phyloP scores from a whole-genome alignment of 2,797 vertebrate genomes.

The Clarias laeviceps region DNA sequence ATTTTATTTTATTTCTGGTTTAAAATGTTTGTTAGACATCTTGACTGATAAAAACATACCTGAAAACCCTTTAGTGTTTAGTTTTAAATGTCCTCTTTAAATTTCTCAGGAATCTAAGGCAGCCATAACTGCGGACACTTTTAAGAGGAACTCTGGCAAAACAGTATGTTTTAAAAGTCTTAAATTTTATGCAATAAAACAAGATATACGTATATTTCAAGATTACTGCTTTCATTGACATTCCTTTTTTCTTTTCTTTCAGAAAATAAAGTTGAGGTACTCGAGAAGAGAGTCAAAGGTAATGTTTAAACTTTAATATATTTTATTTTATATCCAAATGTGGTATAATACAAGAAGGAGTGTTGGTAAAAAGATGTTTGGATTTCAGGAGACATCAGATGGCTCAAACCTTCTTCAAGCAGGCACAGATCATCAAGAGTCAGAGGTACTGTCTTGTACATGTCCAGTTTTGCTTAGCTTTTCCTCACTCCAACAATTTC shows the following conservation, averaged over 20 bases:
- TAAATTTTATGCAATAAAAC: too few relatives aligned
- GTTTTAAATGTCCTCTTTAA: conserved; percentile 41
- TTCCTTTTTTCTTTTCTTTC: conserved; percentile 12
- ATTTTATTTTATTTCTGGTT: background rate
- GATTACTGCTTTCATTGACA: background rate
- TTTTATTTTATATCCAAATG: background rate
- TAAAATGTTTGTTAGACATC: background rate
- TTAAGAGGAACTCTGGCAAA: conserved; percentile 51
- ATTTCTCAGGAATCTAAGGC: conserved; percentile 45
- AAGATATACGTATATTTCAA: background rate
- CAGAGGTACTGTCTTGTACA: background rate
- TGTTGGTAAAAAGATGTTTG: background rate
- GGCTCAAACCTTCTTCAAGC: conserved; percentile 42
- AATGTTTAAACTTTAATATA: background rate
- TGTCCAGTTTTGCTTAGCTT: background rate
- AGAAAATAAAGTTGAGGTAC: conserved; percentile 66
- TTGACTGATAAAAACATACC: background rate
- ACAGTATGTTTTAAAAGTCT: conserved; percentile 41
- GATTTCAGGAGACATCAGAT: conserved; percentile 32
- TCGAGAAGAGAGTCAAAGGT: conserved; percentile 71
- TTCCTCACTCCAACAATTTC: background rate
- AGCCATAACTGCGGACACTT: conserved; percentile 55
- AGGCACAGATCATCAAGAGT: background rate
- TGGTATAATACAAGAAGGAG: background rate
- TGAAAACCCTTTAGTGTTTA: background rate